A percentile compares a stretch with the other conserved stretches of the same genome.
Conservation (phyloP, 2,888 invertebrate species). For the Nephrotoma guestfalica region DNA sequence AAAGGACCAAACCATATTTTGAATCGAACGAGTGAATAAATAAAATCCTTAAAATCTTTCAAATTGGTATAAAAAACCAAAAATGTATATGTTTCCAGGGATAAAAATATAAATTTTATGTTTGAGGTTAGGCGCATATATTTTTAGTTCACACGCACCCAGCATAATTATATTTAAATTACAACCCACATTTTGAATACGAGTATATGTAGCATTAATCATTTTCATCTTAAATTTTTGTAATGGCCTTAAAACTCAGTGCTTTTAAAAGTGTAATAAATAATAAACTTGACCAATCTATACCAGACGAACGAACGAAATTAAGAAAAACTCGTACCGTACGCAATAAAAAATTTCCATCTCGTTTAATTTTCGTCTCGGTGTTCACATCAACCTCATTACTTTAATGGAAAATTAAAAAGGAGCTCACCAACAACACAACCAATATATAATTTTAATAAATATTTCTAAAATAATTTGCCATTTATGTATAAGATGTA, state of each 20-base stretch:
- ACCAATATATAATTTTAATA: not conserved
- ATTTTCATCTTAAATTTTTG: not conserved
- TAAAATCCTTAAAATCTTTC: not conserved
- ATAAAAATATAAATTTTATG: not conserved
- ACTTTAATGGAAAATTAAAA: not conserved
- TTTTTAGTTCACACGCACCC: not conserved
- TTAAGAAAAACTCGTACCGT: not conserved
- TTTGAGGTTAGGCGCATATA: not conserved
- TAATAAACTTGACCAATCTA: not conserved
- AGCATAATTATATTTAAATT: not conserved
- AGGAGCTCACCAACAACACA: not conserved
- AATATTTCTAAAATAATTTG: not conserved
- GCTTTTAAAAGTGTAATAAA: not conserved
- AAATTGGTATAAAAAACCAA: not conserved
- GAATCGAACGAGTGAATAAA: not conserved
- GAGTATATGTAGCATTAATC: not conserved
- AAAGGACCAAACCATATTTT: not conserved
- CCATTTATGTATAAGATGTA: not conserved
- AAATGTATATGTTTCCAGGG: not conserved
- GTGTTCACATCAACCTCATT: not conserved
- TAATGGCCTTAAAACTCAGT: not conserved
- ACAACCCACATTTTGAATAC: not conserved
- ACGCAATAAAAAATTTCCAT: not conserved
- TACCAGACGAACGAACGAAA: not conserved
- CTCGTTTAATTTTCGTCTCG: not conserved